phyloP scores from a whole-genome alignment of 2,888 invertebrate genomes.

The Phymatocera aterrima region DNA sequence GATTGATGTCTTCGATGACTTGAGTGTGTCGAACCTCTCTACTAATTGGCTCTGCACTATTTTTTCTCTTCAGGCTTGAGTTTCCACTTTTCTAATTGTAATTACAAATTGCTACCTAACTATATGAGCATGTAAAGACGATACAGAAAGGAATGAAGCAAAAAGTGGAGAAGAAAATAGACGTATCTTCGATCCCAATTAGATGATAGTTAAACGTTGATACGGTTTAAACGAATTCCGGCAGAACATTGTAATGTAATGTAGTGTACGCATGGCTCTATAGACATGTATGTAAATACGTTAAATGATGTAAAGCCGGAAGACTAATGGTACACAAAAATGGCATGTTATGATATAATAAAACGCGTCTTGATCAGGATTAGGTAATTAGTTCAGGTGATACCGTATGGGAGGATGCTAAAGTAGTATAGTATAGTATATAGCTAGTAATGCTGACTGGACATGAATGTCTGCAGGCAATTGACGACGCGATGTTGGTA shows the following conservation, averaged over 20 bases:
- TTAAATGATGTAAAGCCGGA: background rate
- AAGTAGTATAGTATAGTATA: background rate
- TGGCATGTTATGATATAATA: conserved; percentile 34
- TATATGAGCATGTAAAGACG: no score
- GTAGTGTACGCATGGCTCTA: background rate
- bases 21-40: background rate
- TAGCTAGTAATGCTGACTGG: background rate
- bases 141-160: no score
- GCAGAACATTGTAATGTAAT: background rate
- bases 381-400: conserved; percentile 33
- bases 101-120: no score
- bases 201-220: no score
- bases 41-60: conserved; percentile 13
- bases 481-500: conserved; percentile 31
- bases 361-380: conserved; percentile 39
- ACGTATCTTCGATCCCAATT: no score
- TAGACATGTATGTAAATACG: background rate
- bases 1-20: conserved; percentile 34
- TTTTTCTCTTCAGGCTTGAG: background rate
- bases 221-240: background rate
- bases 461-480: conserved; percentile 35
- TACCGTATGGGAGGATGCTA: conserved; percentile 2
- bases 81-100: background rate
- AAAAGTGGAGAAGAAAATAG: no score
- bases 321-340: conserved; percentile 30